Conservation (phyloP, 2,113 vertebrate genomes). For the Deroptyus accipitrinus region DNA sequence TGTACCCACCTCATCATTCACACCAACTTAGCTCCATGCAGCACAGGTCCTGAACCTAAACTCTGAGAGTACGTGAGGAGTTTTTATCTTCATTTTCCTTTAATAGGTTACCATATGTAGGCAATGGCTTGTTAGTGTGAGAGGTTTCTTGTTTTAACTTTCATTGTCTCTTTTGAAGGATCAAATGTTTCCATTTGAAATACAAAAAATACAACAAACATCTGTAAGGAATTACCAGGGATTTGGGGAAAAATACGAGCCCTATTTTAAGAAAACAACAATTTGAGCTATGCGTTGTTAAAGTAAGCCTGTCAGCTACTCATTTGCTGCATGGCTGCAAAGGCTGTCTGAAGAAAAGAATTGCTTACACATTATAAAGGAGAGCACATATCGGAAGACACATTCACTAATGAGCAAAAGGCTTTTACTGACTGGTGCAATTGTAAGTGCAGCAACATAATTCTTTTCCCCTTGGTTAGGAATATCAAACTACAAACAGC, state of each 20-base stretch:
- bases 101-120: background rate
- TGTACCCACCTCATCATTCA: background rate
- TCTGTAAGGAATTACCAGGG: conserved; percentile 51
- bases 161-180: conserved; percentile 28
- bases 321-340: conserved; percentile 1
- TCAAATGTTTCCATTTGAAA: conserved; percentile 28
- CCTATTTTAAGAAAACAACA: conserved; percentile 34
- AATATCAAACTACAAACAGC: background rate
- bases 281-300: conserved; percentile 38
- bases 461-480: background rate
- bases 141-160: conserved; percentile 1
- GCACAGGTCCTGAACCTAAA: background rate
- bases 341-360: conserved; percentile 11
- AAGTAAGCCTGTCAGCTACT: conserved; percentile 51
- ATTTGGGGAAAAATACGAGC: conserved; percentile 45
- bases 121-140: background rate
- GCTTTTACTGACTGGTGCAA: background rate
- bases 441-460: background rate
- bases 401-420: conserved; percentile 14
- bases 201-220: background rate
- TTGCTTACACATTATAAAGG: conserved; percentile 3
- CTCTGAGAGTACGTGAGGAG: background rate
- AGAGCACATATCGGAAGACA: conserved; percentile 3
- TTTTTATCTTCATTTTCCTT: background rate
- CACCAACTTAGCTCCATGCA: background rate